A percentile compares a stretch with the other conserved stretches of the same genome.
Conservation (phyloP, 1,140 invertebrate genomes). For the Zophobas morio region DNA sequence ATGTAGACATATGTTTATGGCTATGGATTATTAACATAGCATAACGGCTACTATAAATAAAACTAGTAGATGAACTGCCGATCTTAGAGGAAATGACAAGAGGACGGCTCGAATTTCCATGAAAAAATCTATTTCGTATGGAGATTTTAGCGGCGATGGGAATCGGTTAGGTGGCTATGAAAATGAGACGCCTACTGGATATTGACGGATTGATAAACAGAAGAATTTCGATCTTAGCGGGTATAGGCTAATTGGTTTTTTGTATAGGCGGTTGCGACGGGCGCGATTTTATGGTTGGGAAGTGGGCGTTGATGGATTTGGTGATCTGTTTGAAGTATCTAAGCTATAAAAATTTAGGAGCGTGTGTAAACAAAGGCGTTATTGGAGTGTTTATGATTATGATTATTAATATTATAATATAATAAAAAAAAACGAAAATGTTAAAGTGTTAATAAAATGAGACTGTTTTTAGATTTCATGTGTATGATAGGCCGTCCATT, state of each 20-base stretch:
- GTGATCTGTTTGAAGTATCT: no score
- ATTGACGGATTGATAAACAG: slow-evolving; percentile 9
- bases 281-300: no score
- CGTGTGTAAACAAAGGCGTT: no score
- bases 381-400: no score
- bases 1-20: slow-evolving; percentile 31
- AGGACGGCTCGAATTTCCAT: slow-evolving; percentile 10
- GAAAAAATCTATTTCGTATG: not conserved
- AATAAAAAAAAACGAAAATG: no score
- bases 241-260: not conserved
- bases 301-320: no score
- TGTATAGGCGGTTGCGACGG: not conserved
- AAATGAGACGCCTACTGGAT: not conserved
- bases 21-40: slow-evolving; percentile 37
- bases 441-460: no score
- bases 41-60: slow-evolving; percentile 35
- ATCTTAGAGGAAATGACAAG: slow-evolving; percentile 3
- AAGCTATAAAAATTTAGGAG: no score
- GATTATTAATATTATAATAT: no score
- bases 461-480: no score
- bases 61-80: slow-evolving; percentile 11
- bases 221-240: not conserved
- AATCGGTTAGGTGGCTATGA: not conserved
- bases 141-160: slow-evolving; percentile 1
- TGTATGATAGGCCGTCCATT: no score